Conservation (phyloP, 2,888 invertebrate species). For the Tenthredo scrophulariae region DNA sequence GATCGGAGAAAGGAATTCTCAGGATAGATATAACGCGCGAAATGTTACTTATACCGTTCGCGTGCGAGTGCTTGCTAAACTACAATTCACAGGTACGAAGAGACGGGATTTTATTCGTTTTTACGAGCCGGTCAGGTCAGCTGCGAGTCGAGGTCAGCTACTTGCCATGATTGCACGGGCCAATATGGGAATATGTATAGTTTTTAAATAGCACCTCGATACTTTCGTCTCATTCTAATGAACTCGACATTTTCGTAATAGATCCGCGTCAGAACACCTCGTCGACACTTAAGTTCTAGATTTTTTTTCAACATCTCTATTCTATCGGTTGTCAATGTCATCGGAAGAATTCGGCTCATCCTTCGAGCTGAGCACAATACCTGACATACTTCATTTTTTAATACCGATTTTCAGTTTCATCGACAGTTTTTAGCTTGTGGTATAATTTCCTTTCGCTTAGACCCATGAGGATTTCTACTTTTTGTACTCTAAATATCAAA, state of each 20-base stretch:
- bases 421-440: neutral
- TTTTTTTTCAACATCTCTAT: neutral
- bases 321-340: neutral
- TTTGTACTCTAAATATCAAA: neutral
- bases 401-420: neutral
- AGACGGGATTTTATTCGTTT: conserved; percentile 43
- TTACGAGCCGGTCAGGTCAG: conserved; percentile 40
- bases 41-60: neutral
- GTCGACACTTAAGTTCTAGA: neutral
- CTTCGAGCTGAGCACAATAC: neutral
- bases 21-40: neutral
- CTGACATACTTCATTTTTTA: neutral
- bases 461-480: neutral
- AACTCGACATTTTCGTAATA: neutral
- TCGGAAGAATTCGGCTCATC: neutral
- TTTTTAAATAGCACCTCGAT: neutral
- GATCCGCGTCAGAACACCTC: neutral
- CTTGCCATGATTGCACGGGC: conserved; percentile 4
- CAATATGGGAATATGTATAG: neutral
- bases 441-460: neutral
- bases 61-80: conserved; percentile 19
- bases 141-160: conserved; percentile 42
- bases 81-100: conserved; percentile 39
- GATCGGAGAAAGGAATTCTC: conserved; percentile 42
- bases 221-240: neutral